Conservation (phyloP, 2,888 invertebrate species). For the Lepidonotus clava region DNA sequence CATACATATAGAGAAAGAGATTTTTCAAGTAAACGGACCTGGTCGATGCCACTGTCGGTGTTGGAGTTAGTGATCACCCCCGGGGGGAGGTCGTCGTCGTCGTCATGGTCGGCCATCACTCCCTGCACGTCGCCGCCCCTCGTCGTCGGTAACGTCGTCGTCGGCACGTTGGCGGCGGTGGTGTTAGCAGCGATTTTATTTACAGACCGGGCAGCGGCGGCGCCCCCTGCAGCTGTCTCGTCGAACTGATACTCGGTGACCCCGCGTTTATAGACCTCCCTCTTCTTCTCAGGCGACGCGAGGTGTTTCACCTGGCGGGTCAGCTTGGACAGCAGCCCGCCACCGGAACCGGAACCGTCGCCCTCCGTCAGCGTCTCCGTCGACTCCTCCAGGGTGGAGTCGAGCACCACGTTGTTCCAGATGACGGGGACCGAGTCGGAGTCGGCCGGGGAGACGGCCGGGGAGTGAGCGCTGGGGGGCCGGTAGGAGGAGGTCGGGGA, state of each 20-base stretch:
- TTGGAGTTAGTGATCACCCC: conserved; percentile 26
- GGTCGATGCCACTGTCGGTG: conserved; percentile 54
- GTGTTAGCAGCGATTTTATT: not conserved
- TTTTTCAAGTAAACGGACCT: no score
- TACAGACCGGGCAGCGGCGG: not conserved
- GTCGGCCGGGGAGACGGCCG: conserved; percentile 24
- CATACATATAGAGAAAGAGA: no score
- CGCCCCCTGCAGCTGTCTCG: not conserved
- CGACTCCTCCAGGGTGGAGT: conserved; percentile 28
- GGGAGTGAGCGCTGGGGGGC: not conserved
- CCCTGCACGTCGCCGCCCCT: not conserved
- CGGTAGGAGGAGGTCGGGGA: conserved; percentile 2
- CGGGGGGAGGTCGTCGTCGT: conserved; percentile 1
- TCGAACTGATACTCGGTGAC: conserved; percentile 62
- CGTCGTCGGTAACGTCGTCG: not conserved
- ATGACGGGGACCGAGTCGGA: conserved; percentile 16
- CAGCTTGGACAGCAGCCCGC: conserved; percentile 32
- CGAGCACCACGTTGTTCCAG: conserved; percentile 45
- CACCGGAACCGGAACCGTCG: not conserved
- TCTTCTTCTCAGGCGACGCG: conserved; percentile 26
- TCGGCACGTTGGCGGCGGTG: not conserved
- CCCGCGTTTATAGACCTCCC: conserved; percentile 60
- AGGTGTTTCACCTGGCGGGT: conserved; percentile 43
- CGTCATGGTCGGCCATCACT: not conserved
- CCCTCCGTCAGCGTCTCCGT: not conserved